phyloP scores from a whole-genome alignment of 2,888 invertebrate species.

The Amphiduros pacificus region DNA sequence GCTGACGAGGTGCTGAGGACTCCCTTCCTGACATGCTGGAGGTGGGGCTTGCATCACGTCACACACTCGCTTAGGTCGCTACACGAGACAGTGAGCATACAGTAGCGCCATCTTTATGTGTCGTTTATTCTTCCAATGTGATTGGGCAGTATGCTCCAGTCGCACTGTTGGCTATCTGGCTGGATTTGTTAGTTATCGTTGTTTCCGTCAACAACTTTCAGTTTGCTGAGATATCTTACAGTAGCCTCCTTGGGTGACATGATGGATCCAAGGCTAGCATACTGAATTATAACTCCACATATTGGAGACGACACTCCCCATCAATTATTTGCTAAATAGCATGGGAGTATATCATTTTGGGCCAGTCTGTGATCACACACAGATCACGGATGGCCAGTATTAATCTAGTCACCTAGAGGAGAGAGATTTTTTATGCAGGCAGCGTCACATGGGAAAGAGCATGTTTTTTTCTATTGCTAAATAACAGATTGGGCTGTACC shows the following conservation, averaged over 20 bases:
- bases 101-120: too few relatives aligned
- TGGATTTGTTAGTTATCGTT: conserved; percentile 14
- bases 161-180: conserved; percentile 1
- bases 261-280: conserved; percentile 39
- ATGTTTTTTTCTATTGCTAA: too few relatives aligned
- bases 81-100: too few relatives aligned
- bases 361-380: too few relatives aligned
- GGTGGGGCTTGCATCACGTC: conserved; percentile 23
- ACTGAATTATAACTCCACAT: conserved; percentile 4
- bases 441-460: too few relatives aligned
- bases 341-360: too few relatives aligned
- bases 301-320: too few relatives aligned
- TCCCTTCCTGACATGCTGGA: conserved; percentile 33
- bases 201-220: conserved; percentile 14
- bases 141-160: conserved; percentile 18
- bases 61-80: neutral
- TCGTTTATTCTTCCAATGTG: conserved; percentile 5
- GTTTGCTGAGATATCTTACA: neutral
- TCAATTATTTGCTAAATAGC: too few relatives aligned
- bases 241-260: conserved; percentile 36
- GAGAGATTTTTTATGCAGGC: too few relatives aligned
- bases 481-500: conserved; percentile 12
- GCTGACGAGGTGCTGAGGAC: too few relatives aligned
- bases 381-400: too few relatives aligned
- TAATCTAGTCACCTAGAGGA: too few relatives aligned